Evolutionary conservation across 1,140 invertebrate genomes (phyloP), one percentile per base, ranked within the genome.

Genomic region (Nymphalis io): DNA sequence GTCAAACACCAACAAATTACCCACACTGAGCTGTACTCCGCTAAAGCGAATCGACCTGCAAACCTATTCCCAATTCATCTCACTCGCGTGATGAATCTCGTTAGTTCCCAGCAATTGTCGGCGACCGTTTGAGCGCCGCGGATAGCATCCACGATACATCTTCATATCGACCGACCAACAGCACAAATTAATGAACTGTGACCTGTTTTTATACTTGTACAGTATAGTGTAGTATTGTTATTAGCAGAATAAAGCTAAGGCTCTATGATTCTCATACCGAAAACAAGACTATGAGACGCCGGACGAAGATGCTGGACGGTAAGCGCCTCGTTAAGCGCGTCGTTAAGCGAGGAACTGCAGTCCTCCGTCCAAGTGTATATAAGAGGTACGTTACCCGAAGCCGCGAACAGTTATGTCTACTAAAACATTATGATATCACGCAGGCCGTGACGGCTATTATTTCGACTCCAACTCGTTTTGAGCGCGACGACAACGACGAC

Each of bases 61-160:
- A 33, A 59, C 57, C 57, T 39, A 21, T 20, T 40, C 57, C 57
- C 57, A 40, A 59, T 59, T 59, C 55, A 38, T 33, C 23, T 38
- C 48, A 13, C 33, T 65, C 21, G 51, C 51, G 51, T 57, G 51
- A 57, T 65, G 39, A 33, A 57, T 65, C 51, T 65, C 38, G 20
- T 65, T 65, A 53, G 33, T 21, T 33, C 48, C 18, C 38, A 21
- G 33, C 55, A 64, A 55, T 64, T 64, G 62, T 33, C 46, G 18
- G 20, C 18, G 44, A 4, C 23, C 46, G 23, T 63, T 51, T 63
- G 60, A 63, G n/a, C 44, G 46, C 46, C 3, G 46, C 59, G 12
- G 13, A 11, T 46, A 6, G 21, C 5, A 2, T 15, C 15, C 15
- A 3, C 58, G 18, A 15, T 15, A 13, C 40, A 42, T n/a, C 40